These are phyloP conservation scores for Gymnocheta viridis DNA, from an alignment of 2,888 invertebrate genomes.

Conservation along the genomic window DNA sequence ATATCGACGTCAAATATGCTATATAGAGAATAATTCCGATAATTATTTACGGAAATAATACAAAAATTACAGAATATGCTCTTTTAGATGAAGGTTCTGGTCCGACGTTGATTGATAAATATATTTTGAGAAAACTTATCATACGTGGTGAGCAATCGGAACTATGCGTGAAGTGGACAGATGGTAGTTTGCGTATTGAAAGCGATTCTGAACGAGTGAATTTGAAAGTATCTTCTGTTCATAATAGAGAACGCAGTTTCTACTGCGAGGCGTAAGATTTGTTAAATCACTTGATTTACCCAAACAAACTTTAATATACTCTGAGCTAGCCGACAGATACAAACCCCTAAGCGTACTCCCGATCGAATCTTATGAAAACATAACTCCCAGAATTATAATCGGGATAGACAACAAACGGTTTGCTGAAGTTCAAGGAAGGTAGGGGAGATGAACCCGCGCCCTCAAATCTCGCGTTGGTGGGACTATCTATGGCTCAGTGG, in stretches of 20 bases:
- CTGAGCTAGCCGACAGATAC: too few relatives aligned
- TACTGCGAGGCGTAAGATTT: background rate
- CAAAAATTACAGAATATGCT: slow-evolving; percentile 28
- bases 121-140: background rate
- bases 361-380: slow-evolving; percentile 35
- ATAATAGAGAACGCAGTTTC: background rate
- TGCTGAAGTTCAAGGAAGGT: slow-evolving; percentile 51
- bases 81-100: slow-evolving; percentile 54
- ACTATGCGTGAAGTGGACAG: slow-evolving; percentile 15
- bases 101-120: slow-evolving; percentile 52
- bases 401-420: background rate
- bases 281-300: slow-evolving; percentile 3
- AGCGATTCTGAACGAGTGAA: background rate
- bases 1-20: slow-evolving; percentile 19
- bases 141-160: slow-evolving; percentile 43
- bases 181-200: slow-evolving; percentile 43
- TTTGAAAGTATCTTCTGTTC: background rate
- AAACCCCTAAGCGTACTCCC: background rate
- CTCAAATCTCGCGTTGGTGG: slow-evolving; percentile 57
- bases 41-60: background rate
- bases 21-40: slow-evolving; percentile 31
- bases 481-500: slow-evolving; percentile 37
- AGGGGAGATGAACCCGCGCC: background rate
- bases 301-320: background rate
- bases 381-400: background rate